Evolutionary conservation across 35 echinoderm and acorn worm genomes (phyloP).

Genomic region (Strongylocentrotus purpuratus): DNA sequence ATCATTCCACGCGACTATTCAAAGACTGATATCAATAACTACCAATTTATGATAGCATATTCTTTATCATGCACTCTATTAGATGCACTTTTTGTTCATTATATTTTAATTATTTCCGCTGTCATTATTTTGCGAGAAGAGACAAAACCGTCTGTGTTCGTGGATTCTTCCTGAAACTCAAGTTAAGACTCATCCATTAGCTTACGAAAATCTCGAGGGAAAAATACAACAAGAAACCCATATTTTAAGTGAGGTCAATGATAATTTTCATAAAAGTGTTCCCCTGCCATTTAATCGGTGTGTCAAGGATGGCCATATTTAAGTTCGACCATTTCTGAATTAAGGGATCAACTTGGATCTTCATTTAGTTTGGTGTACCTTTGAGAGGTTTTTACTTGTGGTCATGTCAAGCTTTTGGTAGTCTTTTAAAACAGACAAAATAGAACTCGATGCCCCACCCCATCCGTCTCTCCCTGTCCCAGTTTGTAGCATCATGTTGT

Average conservation of each 20-base stretch:
- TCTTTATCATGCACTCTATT: too few relatives aligned
- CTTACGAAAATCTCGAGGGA: neutral
- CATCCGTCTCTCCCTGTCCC: too few relatives aligned
- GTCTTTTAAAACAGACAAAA: too few relatives aligned
- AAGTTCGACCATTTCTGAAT: neutral
- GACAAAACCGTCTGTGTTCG: neutral
- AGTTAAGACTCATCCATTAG: neutral
- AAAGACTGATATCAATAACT: too few relatives aligned
- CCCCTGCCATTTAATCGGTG: neutral
- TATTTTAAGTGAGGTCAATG: neutral
- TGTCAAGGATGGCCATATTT: neutral
- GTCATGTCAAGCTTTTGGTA: neutral
- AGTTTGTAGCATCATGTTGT: too few relatives aligned
- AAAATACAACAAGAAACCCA: neutral
- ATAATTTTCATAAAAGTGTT: neutral
- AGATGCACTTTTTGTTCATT: too few relatives aligned
- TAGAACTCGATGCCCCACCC: too few relatives aligned
- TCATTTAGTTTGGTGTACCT: neutral
- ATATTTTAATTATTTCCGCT: too few relatives aligned
- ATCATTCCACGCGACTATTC: too few relatives aligned
- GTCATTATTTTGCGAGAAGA: too few relatives aligned
- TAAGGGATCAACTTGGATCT: conserved; percentile 4
- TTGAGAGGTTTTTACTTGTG: neutral
- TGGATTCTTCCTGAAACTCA: neutral
- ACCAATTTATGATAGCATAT: too few relatives aligned